These are phyloP conservation scores for Noctua janthe DNA, from an alignment of 2,888 invertebrate species.

Conservation along the genomic window DNA sequence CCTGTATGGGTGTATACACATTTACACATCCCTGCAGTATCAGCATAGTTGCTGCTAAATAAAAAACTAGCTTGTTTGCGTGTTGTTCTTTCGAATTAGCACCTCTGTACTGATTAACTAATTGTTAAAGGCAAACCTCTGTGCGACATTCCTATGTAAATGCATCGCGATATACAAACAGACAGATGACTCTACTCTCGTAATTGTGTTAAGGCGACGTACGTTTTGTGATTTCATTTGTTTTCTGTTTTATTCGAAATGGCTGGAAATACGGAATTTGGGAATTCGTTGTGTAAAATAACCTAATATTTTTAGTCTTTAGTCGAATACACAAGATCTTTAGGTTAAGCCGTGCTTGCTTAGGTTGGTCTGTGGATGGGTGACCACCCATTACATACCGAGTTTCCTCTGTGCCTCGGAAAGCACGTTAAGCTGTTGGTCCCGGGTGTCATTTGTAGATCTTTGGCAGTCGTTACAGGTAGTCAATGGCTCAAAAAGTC, in stretches of 20 bases:
- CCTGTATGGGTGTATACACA: no score
- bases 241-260: not conserved
- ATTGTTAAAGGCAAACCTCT: slow-evolving; percentile 60
- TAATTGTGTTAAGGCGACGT: slow-evolving; percentile 67
- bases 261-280: not conserved
- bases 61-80: not conserved
- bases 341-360: no score
- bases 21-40: no score
- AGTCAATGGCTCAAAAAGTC: no score
- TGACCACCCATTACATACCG: no score
- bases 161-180: slow-evolving; percentile 63
- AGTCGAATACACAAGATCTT: not conserved
- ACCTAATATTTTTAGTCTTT: not conserved
- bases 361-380: no score
- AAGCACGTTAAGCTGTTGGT: no score
- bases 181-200: slow-evolving; percentile 64
- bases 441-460: no score
- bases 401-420: no score
- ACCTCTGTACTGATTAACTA: slow-evolving; percentile 58
- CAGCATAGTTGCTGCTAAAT: not conserved
- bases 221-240: slow-evolving; percentile 11
- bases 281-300: not conserved
- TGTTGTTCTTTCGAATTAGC: slow-evolving; percentile 41
- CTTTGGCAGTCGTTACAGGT: no score
- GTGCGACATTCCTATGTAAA: slow-evolving; percentile 69